Conservation (phyloP, 2,113 vertebrate species). For the Nothoprocta perdicaria region DNA sequence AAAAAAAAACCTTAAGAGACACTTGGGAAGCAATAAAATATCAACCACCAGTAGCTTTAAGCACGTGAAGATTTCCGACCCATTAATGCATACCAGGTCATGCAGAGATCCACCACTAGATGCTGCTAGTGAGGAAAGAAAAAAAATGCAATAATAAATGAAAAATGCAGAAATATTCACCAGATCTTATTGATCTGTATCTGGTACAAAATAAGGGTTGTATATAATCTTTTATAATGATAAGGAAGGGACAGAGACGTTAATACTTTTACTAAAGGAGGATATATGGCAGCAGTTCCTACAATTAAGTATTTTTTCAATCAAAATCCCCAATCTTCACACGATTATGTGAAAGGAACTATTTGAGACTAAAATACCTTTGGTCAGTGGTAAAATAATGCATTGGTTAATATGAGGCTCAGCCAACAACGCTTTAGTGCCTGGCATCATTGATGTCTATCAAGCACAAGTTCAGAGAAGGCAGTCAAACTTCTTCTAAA, state of each 20-base stretch:
- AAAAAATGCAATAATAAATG: neutral
- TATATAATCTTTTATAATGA: neutral
- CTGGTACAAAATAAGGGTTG: neutral
- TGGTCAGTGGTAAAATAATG: neutral
- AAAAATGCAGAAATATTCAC: neutral
- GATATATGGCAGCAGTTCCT: neutral
- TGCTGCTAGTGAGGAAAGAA: neutral
- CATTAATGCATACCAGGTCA: neutral
- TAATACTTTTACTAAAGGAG: neutral
- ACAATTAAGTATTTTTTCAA: neutral
- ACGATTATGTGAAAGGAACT: neutral
- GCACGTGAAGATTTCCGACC: neutral
- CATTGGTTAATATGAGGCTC: neutral
- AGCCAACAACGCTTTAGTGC: neutral
- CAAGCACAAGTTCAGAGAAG: fast-evolving
- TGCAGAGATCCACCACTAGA: neutral
- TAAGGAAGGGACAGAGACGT: neutral
- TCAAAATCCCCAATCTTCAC: neutral
- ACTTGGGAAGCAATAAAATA: neutral
- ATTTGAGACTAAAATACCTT: neutral
- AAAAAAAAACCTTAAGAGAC: neutral
- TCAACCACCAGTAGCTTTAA: neutral
- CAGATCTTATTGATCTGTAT: neutral
- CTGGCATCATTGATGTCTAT: too few species aligned
- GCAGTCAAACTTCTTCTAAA: neutral